These are phyloP conservation scores for Urophycis tenuis DNA, from an alignment of 2,797 vertebrate species.

Conservation along the genomic window DNA sequence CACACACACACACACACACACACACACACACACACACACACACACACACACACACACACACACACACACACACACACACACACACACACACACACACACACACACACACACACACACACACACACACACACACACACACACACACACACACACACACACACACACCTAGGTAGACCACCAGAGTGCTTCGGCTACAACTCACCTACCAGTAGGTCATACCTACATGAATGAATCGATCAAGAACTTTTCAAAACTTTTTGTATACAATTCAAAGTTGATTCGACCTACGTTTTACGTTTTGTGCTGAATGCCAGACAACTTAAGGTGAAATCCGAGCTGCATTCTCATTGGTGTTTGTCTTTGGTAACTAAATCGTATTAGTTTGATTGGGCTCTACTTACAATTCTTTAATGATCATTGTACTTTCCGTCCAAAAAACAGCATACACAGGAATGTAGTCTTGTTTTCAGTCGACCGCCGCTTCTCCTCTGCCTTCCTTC, in stretches of 20 bases:
- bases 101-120: too few relatives aligned
- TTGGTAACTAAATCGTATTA: background rate
- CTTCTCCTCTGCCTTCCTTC: constrained; percentile 9
- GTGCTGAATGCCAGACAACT: background rate
- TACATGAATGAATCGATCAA: too few relatives aligned
- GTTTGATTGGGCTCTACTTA: constrained; percentile 52
- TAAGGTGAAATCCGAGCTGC: background rate
- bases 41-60: too few relatives aligned
- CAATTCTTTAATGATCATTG: constrained; percentile 72
- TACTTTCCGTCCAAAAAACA: constrained; percentile 4
- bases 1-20: too few relatives aligned
- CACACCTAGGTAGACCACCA: too few relatives aligned
- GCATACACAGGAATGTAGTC: background rate
- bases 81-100: too few relatives aligned
- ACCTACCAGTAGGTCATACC: too few relatives aligned
- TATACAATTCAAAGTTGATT: background rate
- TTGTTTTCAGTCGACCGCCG: background rate
- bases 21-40: too few relatives aligned
- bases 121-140: too few relatives aligned
- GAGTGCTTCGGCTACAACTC: too few relatives aligned
- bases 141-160: too few relatives aligned
- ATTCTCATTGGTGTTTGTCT: background rate
- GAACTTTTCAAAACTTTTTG: background rate
- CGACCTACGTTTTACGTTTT: background rate
- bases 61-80: too few relatives aligned